A percentile compares a stretch with the other conserved stretches of the same genome.
These are phyloP conservation scores for Dasyprocta punctata DNA, from an alignment of 2,113 vertebrate genomes.

Conservation along the genomic window DNA sequence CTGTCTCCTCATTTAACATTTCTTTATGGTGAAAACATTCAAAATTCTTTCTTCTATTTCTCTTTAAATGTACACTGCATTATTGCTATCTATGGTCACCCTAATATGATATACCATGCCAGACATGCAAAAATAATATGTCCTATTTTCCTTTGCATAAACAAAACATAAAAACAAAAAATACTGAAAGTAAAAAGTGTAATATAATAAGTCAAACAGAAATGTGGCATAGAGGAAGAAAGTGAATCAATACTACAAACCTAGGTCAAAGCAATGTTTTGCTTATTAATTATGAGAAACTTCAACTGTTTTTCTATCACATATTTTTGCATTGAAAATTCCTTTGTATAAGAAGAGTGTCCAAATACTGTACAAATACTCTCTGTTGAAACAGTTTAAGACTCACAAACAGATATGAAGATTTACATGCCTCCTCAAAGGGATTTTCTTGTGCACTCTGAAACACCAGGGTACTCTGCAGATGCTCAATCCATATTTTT, in stretches of 20 bases:
- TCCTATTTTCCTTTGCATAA: not conserved
- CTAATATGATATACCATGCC: not conserved
- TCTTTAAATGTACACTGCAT: not conserved
- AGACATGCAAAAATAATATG: not conserved
- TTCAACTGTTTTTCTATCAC: constrained; percentile 1
- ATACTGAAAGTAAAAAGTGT: not conserved
- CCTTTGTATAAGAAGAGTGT: not conserved
- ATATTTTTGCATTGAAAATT: constrained; percentile 9
- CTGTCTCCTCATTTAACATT: not conserved
- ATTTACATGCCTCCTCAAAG: constrained; percentile 4
- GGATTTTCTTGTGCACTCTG: not conserved
- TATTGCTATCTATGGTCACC: too few species aligned
- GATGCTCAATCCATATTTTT: not conserved
- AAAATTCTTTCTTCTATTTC: not conserved
- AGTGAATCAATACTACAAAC: not conserved
- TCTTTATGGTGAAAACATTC: not conserved
- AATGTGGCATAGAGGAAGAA: not conserved
- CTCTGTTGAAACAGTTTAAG: not conserved
- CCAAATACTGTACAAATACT: not conserved
- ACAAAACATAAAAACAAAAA: not conserved
- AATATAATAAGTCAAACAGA: not conserved
- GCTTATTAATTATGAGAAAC: not conserved
- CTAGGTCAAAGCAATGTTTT: not conserved
- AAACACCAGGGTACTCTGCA: not conserved
- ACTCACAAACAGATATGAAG: constrained; percentile 14